Percentiles rank a stretch among this genome's conserved stretches.
phyloP scores from a whole-genome alignment of 2,797 vertebrate genomes.

The Todus mexicanus region DNA sequence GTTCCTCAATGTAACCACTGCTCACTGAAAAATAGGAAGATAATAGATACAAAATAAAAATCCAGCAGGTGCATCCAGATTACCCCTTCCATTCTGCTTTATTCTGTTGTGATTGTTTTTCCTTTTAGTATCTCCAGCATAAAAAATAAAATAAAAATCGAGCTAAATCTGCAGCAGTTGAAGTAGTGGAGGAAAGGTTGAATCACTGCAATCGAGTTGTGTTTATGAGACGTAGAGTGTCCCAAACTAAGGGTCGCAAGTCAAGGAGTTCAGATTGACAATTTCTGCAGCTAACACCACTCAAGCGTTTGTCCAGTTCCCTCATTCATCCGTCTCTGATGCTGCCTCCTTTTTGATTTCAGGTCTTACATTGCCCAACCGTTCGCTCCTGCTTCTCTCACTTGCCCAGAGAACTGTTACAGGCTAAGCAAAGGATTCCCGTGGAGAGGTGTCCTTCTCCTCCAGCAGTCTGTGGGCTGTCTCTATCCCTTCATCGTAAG shows the following conservation, averaged over 20 bases:
- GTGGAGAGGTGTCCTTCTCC: not conserved
- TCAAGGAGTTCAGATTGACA: not conserved
- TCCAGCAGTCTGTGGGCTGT: not conserved
- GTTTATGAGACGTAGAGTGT: not conserved
- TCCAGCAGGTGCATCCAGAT: not conserved
- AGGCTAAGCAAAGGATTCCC: not conserved
- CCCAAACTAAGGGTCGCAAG: not conserved
- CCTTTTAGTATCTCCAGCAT: not conserved
- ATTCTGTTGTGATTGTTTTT: not conserved
- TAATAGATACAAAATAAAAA: not conserved
- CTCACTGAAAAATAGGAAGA: not conserved
- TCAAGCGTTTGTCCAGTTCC: not conserved
- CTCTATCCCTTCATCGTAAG: not conserved
- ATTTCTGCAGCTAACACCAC: not conserved
- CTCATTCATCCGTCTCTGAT: not conserved
- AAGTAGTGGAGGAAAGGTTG: not conserved
- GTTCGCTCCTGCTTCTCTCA: not conserved
- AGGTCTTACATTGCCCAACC: not conserved
- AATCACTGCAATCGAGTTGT: not conserved
- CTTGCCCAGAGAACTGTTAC: not conserved
- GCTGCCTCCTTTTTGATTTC: not conserved
- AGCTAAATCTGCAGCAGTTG: not conserved
- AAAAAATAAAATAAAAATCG: not conserved
- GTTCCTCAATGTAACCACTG: accelerated
- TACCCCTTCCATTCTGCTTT: not conserved